Evolutionary conservation across 2,797 vertebrate species (phyloP).

Genomic region (Bufotes viridis): DNA sequence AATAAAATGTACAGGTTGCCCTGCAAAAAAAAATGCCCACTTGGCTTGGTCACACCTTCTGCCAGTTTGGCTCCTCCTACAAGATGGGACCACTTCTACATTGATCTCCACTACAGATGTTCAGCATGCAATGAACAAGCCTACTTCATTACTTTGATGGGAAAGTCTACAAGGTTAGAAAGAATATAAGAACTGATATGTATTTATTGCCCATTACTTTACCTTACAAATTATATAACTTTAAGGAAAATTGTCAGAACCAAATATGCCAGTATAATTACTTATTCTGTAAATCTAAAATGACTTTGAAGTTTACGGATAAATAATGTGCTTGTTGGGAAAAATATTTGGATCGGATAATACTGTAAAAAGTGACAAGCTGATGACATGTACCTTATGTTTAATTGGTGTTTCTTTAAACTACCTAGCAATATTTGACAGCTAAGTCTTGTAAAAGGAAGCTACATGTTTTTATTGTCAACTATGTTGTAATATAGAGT

Average conservation of each 20-base stretch:
- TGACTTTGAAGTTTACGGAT: too few species aligned
- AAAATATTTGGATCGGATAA: background rate
- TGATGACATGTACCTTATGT: conserved; percentile 17
- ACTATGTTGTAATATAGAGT: background rate
- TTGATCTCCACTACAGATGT: too few species aligned
- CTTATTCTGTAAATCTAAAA: background rate
- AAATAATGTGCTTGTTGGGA: background rate
- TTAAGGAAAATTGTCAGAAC: background rate
- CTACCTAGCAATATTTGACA: conserved; percentile 14
- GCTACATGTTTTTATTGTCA: background rate
- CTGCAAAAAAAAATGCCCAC: too few species aligned
- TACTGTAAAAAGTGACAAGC: conserved; percentile 21
- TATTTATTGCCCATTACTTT: background rate
- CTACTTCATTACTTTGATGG: too few species aligned
- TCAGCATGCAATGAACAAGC: too few species aligned
- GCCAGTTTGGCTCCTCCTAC: too few species aligned
- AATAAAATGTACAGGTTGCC: too few species aligned
- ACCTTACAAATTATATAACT: background rate
- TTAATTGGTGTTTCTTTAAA: background rate
- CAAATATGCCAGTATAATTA: background rate
- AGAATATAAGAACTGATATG: too few species aligned
- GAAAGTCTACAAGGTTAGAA: too few species aligned
- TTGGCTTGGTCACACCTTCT: too few species aligned
- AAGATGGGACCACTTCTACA: too few species aligned
- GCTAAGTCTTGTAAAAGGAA: background rate